Percentiles rank a stretch among this genome's conserved stretches.
Conservation (phyloP, 2,888 invertebrate genomes). For the Ectemnius cavifrons region DNA sequence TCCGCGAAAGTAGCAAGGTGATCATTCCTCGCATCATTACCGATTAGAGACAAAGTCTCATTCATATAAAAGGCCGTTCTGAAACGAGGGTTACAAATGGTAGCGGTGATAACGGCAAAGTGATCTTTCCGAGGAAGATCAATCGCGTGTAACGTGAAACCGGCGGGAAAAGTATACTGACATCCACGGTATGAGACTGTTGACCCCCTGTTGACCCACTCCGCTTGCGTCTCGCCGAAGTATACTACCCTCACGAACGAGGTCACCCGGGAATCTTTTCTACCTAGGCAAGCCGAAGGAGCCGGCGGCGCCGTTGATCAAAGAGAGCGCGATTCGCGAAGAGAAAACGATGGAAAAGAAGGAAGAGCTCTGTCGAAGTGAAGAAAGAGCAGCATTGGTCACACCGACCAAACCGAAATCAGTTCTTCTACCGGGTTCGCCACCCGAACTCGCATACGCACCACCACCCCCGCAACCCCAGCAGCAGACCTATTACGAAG, state of each 20-base stretch:
- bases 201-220: constrained; percentile 23
- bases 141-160: constrained; percentile 22
- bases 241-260: constrained; percentile 31
- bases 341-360: constrained; percentile 48
- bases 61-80: background rate
- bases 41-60: background rate
- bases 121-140: background rate
- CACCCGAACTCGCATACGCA: constrained; percentile 81
- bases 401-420: constrained; percentile 69
- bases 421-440: constrained; percentile 80
- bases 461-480: constrained; percentile 69
- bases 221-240: constrained; percentile 31
- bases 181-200: background rate
- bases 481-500: constrained; percentile 80
- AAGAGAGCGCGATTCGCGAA: constrained; percentile 58
- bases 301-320: constrained; percentile 77
- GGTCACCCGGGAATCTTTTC: constrained; percentile 62
- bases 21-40: background rate
- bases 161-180: constrained; percentile 16
- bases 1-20: constrained; percentile 22
- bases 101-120: too few relatives aligned
- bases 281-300: constrained; percentile 71
- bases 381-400: constrained; percentile 44
- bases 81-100: too few relatives aligned
- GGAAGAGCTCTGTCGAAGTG: constrained; percentile 22